phyloP scores from a whole-genome alignment of 2,113 vertebrate species.

The Embiotoca jacksoni region DNA sequence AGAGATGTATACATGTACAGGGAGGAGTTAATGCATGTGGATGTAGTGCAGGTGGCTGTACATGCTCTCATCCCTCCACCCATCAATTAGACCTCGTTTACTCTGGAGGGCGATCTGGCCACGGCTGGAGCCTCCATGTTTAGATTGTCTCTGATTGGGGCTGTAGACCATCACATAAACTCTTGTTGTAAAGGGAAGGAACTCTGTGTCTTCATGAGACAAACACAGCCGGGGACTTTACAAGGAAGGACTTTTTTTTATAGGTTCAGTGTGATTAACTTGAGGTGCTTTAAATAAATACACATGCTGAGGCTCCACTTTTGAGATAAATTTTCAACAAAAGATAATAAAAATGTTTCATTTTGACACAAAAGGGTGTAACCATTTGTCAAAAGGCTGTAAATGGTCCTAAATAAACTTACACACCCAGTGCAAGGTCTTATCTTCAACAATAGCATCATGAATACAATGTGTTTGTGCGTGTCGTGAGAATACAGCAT shows the following conservation, averaged over 20 bases:
- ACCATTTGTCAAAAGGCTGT: background rate
- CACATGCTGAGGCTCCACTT: background rate
- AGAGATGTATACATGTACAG: constrained; percentile 2
- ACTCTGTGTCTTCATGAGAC: constrained; percentile 39
- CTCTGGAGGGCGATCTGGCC: constrained; percentile 26
- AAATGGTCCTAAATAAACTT: too few species aligned
- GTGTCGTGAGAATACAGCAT: background rate
- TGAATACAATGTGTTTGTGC: background rate
- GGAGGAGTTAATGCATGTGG: constrained; percentile 11
- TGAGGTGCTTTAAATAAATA: constrained; percentile 15
- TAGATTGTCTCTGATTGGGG: constrained; percentile 43
- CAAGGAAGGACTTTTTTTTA: constrained; percentile 34
- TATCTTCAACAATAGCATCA: constrained; percentile 7
- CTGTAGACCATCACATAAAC: constrained; percentile 34
- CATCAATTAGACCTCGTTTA: constrained; percentile 45
- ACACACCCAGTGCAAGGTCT: background rate
- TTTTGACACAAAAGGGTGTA: background rate
- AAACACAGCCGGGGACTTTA: constrained; percentile 38
- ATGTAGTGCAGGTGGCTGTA: constrained; percentile 47
- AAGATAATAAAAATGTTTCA: background rate
- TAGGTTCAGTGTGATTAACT: constrained; percentile 11
- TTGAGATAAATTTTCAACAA: background rate
- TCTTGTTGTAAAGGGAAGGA: constrained; percentile 27
- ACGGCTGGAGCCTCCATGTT: constrained; percentile 24
- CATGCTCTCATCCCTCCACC: constrained; percentile 33